Evolutionary conservation across 2,888 invertebrate genomes (phyloP).

Genomic region (Phortica okadai): DNA sequence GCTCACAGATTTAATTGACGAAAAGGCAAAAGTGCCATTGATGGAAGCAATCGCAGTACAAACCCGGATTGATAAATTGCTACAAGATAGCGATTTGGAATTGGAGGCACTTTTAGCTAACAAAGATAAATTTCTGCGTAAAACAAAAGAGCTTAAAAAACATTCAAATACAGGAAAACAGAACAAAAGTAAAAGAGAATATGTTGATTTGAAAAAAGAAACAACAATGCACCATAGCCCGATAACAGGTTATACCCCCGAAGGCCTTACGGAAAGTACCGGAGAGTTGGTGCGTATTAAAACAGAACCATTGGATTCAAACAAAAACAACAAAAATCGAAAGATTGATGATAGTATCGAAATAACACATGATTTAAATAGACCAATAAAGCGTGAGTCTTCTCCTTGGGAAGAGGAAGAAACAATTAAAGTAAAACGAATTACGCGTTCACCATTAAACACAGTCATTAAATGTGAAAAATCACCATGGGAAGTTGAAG

Average conservation of each 20-base stretch:
- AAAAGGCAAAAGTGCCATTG: slow-evolving; percentile 24
- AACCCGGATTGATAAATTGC: slow-evolving; percentile 67
- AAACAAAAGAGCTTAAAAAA: slow-evolving; percentile 56
- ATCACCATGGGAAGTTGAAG: neutral
- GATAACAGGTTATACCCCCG: neutral
- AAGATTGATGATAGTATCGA: neutral
- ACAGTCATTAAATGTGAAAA: neutral
- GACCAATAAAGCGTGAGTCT: neutral
- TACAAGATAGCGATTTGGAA: slow-evolving; percentile 67
- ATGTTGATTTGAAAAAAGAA: neutral
- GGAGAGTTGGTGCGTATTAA: neutral
- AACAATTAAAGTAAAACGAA: neutral
- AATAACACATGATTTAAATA: neutral
- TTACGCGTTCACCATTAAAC: neutral
- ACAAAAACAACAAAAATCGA: neutral
- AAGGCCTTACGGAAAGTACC: neutral
- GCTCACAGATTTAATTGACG: neutral
- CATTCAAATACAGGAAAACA: neutral
- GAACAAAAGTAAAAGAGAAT: neutral
- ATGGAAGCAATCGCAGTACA: slow-evolving; percentile 65
- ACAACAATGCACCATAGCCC: neutral
- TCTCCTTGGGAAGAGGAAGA: slow-evolving; percentile 27
- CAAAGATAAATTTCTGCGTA: slow-evolving; percentile 57
- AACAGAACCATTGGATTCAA: neutral
- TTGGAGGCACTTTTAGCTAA: slow-evolving; percentile 60